These are phyloP conservation scores for Nysson spinosus DNA, from an alignment of 2,888 invertebrate genomes.

Conservation along the genomic window DNA sequence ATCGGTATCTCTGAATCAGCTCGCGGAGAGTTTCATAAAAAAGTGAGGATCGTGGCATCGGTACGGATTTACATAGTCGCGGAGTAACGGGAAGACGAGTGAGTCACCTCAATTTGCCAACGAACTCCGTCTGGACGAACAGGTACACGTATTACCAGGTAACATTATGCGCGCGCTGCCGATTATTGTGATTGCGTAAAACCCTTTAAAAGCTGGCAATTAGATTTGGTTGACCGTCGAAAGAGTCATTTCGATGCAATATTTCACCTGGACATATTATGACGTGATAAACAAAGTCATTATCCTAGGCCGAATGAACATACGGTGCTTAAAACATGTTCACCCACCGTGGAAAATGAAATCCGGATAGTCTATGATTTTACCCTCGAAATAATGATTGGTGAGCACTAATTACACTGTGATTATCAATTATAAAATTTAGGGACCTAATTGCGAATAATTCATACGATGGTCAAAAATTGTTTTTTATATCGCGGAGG, in stretches of 20 bases:
- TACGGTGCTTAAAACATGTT: slow-evolving; percentile 42
- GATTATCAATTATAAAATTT: too few relatives aligned
- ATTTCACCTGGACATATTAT: slow-evolving; percentile 69
- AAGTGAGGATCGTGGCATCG: slow-evolving; percentile 20
- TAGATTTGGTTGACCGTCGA: slow-evolving; percentile 35
- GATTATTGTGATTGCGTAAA: slow-evolving; percentile 63
- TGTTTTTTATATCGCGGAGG: too few relatives aligned
- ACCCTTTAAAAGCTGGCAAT: slow-evolving; percentile 58
- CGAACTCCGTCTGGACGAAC: slow-evolving; percentile 37
- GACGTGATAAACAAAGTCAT: slow-evolving; percentile 74
- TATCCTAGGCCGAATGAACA: slow-evolving; percentile 56
- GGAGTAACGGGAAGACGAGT: slow-evolving; percentile 67
- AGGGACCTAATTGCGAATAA: too few relatives aligned
- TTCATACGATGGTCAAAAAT: too few relatives aligned
- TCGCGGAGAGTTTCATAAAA: neutral
- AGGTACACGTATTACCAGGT: slow-evolving; percentile 42
- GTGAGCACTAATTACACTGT: too few relatives aligned
- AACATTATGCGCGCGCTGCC: slow-evolving; percentile 18
- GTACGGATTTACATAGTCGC: slow-evolving; percentile 36
- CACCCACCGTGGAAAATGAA: slow-evolving; percentile 49
- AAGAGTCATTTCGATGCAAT: slow-evolving; percentile 58
- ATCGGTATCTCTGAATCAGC: neutral
- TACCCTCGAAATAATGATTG: slow-evolving; percentile 20
- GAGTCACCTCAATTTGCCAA: slow-evolving; percentile 67
- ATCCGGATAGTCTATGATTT: slow-evolving; percentile 66